Evolutionary conservation across 2,113 vertebrate genomes (phyloP).

Genomic region (Campylorhamphus procurvoides): DNA sequence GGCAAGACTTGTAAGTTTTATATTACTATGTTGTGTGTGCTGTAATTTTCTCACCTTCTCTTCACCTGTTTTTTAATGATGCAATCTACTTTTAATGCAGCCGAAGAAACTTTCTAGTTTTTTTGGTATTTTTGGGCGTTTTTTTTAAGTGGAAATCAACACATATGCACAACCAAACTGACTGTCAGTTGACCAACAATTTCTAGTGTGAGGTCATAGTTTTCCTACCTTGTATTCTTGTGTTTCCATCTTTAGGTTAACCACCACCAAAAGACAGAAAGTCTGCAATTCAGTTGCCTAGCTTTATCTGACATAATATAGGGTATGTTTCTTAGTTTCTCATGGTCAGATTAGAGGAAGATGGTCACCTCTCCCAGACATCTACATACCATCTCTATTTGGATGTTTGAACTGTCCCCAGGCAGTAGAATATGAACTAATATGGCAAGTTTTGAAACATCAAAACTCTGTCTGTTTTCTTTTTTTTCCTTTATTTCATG

Average conservation of each 20-base stretch:
- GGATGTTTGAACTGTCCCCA: neutral
- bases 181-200: neutral
- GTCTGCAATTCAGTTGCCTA: neutral
- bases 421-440: neutral
- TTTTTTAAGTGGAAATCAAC: neutral
- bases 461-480: neutral
- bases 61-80: neutral
- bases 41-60: neutral
- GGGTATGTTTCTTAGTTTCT: neutral
- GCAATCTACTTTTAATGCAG: neutral
- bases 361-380: neutral
- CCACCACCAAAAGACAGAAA: neutral
- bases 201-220: neutral
- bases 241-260: neutral
- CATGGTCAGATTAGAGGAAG: neutral
- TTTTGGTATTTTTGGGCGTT: neutral
- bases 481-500: neutral
- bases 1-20: neutral
- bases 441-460: neutral
- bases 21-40: neutral
- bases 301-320: neutral
- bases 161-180: neutral
- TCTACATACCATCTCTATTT: neutral
- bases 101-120: neutral
- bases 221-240: neutral